Percentiles rank a stretch among this genome's conserved stretches.
Evolutionary conservation across 64 coral and sea anemone genomes (phyloP).

Genomic region (Stichodactyla helianthus): DNA sequence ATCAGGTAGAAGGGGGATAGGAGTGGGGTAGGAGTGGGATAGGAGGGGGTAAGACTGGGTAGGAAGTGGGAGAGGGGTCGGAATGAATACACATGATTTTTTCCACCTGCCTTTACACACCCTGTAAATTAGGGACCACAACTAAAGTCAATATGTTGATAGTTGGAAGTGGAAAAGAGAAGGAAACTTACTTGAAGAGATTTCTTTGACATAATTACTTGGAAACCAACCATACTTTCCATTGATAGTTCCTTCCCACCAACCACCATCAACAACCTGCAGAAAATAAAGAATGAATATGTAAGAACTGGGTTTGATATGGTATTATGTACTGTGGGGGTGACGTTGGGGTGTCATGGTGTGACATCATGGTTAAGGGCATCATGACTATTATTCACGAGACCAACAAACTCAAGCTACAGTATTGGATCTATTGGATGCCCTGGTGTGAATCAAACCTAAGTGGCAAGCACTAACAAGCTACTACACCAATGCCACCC

Average conservation of each 20-base stretch:
- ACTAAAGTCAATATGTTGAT: not conserved
- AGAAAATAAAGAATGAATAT: not conserved
- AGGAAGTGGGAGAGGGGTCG: too few relatives aligned
- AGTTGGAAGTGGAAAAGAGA: not conserved
- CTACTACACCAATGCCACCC: not conserved
- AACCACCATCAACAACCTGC: slow-evolving; percentile 94
- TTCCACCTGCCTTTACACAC: too few relatives aligned
- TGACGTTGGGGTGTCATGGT: not conserved
- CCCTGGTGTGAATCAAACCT: not conserved
- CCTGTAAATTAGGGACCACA: not conserved
- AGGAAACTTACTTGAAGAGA: slow-evolving; percentile 85
- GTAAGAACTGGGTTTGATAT: too few relatives aligned
- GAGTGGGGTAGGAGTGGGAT: too few relatives aligned
- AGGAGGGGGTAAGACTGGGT: too few relatives aligned
- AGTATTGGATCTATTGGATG: too few relatives aligned
- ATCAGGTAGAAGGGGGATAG: too few relatives aligned
- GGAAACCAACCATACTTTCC: slow-evolving; percentile 96
- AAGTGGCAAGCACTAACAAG: too few relatives aligned
- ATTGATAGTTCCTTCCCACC: slow-evolving; percentile 99
- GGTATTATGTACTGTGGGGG: not conserved
- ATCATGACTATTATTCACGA: too few relatives aligned
- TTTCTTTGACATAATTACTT: slow-evolving; percentile 97
- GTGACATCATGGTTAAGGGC: too few relatives aligned
- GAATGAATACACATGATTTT: too few relatives aligned
- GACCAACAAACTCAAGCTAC: too few relatives aligned